A percentile compares a stretch with the other conserved stretches of the same genome.
Evolutionary conservation across 2,113 vertebrate species (phyloP).

Genomic region (Clarias gariepinus): DNA sequence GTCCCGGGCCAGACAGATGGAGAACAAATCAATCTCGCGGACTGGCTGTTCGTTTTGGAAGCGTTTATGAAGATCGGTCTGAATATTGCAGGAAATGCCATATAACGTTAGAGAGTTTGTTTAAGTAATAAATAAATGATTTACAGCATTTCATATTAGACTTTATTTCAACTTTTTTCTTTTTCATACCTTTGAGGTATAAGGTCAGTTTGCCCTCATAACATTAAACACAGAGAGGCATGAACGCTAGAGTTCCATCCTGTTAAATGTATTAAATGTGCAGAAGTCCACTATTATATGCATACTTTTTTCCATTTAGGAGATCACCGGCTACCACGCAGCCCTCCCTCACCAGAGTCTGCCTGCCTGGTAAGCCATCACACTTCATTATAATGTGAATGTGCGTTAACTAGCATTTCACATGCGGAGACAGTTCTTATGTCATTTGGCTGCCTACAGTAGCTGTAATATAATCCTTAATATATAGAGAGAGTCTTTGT

Average conservation of each 20-base stretch:
- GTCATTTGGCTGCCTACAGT: not conserved
- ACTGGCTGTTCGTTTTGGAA: not conserved
- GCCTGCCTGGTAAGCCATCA: conserved; percentile 85
- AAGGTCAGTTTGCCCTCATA: not conserved
- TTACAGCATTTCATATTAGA: not conserved
- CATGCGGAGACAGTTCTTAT: not conserved
- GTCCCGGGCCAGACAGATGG: conserved; percentile 28
- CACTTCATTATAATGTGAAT: not conserved
- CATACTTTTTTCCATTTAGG: conserved; percentile 68
- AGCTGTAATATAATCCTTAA: not conserved
- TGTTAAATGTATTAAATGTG: not conserved
- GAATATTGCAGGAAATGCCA: not conserved
- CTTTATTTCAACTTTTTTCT: not conserved
- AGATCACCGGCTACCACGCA: conserved; percentile 89
- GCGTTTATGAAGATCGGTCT: conserved; percentile 3
- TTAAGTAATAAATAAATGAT: not conserved
- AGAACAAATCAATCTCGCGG: conserved; percentile 21
- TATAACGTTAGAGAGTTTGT: not conserved
- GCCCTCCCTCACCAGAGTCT: conserved; percentile 89
- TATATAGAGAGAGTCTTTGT: not conserved
- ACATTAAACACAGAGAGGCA: not conserved
- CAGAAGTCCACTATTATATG: not conserved
- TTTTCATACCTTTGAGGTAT: not conserved
- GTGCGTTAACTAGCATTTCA: not conserved
- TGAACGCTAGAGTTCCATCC: not conserved